A percentile compares a stretch with the other conserved stretches of the same genome.
Conservation (phyloP, 1,140 invertebrate genomes). For the Odontomachus brunneus region DNA sequence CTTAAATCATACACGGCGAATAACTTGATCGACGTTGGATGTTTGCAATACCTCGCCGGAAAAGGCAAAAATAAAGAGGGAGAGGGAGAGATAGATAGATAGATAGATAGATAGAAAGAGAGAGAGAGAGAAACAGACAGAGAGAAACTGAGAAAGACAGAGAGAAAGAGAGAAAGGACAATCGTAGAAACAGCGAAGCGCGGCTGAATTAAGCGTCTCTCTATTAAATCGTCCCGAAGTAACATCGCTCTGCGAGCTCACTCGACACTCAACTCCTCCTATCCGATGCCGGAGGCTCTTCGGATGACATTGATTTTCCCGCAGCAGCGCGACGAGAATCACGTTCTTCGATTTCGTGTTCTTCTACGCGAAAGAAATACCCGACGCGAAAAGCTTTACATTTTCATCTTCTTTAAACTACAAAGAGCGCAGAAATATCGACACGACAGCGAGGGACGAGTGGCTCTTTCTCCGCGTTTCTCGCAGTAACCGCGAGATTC, state of each 20-base stretch:
- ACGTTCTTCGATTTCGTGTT: conserved; percentile 18
- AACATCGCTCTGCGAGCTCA: conserved; percentile 3
- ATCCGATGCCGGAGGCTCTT: conserved; percentile 7
- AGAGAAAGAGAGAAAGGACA: neutral
- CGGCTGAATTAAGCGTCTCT: conserved; percentile 5
- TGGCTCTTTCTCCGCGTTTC: conserved; percentile 15
- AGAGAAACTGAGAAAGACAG: too few relatives aligned
- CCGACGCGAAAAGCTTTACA: conserved; percentile 11
- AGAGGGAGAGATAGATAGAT: too few relatives aligned
- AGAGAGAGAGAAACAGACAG: too few relatives aligned
- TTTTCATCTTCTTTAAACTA: conserved; percentile 6
- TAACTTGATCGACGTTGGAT: conserved; percentile 37
- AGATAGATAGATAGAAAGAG: too few relatives aligned
- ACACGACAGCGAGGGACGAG: neutral
- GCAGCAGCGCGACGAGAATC: neutral
- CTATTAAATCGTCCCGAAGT: conserved; percentile 36
- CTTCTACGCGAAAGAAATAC: conserved; percentile 13
- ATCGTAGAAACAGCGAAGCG: neutral
- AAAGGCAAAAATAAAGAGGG: neutral
- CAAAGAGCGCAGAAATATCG: conserved; percentile 11
- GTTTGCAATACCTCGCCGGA: neutral
- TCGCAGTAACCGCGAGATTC: neutral
- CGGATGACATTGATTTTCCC: conserved; percentile 59
- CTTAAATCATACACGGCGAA: conserved; percentile 40
- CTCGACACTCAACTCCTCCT: conserved; percentile 22